phyloP scores from a whole-genome alignment of 2,113 vertebrate species.

The Ptyas mucosa region DNA sequence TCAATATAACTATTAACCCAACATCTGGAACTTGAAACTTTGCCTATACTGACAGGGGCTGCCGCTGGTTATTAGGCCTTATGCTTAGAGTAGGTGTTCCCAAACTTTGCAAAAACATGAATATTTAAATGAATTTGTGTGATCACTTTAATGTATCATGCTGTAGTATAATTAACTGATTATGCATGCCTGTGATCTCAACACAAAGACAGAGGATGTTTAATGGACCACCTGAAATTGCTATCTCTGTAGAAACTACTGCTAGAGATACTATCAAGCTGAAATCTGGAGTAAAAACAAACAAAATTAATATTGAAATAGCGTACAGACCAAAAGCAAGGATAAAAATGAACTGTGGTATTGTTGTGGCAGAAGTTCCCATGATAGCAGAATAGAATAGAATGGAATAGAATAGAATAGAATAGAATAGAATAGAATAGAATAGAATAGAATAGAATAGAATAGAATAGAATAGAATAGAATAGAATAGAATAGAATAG shows the following conservation, averaged over 20 bases:
- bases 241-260: not conserved
- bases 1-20: not conserved
- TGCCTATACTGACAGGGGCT: not conserved
- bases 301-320: not conserved
- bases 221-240: not conserved
- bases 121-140: not conserved
- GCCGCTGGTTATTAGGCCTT: not conserved
- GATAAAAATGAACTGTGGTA: not conserved
- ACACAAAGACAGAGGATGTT: not conserved
- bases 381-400: not conserved
- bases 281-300: not conserved
- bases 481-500: no score
- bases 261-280: no score
- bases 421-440: no score
- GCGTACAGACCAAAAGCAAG: not conserved
- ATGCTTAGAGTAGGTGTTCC: not conserved
- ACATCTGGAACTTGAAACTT: not conserved
- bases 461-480: no score
- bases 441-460: no score
- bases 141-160: not conserved
- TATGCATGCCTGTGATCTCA: not conserved
- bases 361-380: not conserved
- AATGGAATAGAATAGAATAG: no score
- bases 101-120: not conserved
- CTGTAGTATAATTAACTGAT: not conserved